Conservation (phyloP, 2,888 invertebrate genomes). For the Synergus laeviventris region DNA sequence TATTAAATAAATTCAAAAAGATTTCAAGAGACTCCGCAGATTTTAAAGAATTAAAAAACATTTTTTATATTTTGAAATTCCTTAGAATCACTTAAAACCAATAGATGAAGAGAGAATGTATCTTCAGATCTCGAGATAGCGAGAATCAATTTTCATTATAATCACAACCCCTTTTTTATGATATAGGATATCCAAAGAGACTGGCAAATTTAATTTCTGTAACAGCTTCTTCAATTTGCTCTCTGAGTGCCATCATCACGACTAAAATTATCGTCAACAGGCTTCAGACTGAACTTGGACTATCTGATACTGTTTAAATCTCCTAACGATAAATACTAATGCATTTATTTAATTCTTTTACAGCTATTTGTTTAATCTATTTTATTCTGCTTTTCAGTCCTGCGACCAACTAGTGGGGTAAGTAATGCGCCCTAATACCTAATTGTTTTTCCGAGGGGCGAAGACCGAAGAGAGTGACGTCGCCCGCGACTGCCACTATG, state of each 20-base stretch:
- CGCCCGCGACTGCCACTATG: conserved; percentile 78
- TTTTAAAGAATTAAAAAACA: too few relatives aligned
- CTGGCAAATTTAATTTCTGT: neutral
- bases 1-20: too few relatives aligned
- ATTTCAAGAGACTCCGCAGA: too few relatives aligned
- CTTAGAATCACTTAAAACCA: too few relatives aligned
- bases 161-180: too few relatives aligned
- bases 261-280: neutral
- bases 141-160: too few relatives aligned
- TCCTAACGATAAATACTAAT: conserved; percentile 32
- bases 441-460: conserved; percentile 62
- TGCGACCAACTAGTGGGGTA: conserved; percentile 32
- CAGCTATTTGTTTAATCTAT: conserved; percentile 29
- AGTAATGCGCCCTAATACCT: conserved; percentile 43
- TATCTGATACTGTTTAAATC: conserved; percentile 16
- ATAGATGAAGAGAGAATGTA: too few relatives aligned
- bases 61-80: too few relatives aligned
- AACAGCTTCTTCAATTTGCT: neutral
- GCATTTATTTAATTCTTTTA: conserved; percentile 29
- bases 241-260: neutral
- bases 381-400: conserved; percentile 38
- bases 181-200: too few relatives aligned
- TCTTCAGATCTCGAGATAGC: too few relatives aligned
- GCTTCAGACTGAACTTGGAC: conserved; percentile 33
- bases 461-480: conserved; percentile 69